Percentiles rank a stretch among this genome's conserved stretches.
These are phyloP conservation scores for Toxotes jaculatrix DNA, from an alignment of 2,113 vertebrate species.

Conservation along the genomic window DNA sequence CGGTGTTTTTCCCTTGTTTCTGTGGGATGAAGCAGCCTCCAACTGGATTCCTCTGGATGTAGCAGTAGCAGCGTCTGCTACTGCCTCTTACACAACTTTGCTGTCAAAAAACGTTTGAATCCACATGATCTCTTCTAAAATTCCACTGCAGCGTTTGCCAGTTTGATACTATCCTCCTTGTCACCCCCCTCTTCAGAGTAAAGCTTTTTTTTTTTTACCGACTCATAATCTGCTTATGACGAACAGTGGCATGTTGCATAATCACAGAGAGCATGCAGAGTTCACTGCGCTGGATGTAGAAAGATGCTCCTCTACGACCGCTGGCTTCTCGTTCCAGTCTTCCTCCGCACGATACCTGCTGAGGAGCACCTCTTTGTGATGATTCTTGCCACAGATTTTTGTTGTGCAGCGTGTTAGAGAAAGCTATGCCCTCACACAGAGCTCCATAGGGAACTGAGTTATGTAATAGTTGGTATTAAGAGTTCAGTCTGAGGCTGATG, in stretches of 20 bases:
- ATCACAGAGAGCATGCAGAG: conserved; percentile 37
- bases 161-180: conserved; percentile 21
- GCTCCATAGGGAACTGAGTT: conserved; percentile 1
- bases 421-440: neutral
- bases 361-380: neutral
- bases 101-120: neutral
- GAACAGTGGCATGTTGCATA: conserved; percentile 55
- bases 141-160: neutral
- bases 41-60: neutral
- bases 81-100: conserved; percentile 2
- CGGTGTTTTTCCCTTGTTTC: neutral
- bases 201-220: conserved; percentile 43
- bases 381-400: neutral
- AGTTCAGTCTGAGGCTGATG: conserved; percentile 20
- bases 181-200: conserved; percentile 23
- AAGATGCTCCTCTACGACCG: conserved; percentile 13
- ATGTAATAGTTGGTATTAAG: conserved; percentile 35
- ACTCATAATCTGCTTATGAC: conserved; percentile 70
- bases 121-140: neutral
- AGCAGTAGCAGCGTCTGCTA: too few species aligned
- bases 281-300: conserved; percentile 17
- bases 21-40: neutral
- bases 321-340: conserved; percentile 3
- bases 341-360: neutral
- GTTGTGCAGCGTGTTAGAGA: neutral